These are phyloP conservation scores for Megaleporinus macrocephalus DNA, from an alignment of 2,113 vertebrate genomes.

Conservation along the genomic window DNA sequence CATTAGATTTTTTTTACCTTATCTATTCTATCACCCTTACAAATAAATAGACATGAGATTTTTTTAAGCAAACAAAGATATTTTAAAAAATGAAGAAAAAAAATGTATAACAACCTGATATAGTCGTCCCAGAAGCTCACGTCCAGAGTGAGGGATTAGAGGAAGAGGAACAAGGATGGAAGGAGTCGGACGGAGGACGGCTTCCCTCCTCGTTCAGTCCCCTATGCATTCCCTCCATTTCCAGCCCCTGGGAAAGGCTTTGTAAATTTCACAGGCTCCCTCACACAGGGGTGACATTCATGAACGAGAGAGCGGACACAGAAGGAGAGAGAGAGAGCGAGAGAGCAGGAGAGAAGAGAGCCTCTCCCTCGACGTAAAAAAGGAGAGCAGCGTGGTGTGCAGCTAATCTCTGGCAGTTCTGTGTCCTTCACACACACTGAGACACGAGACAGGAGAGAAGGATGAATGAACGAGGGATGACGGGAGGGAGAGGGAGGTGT, in stretches of 20 bases:
- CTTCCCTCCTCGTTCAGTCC: conserved; percentile 60
- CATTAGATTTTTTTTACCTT: conserved; percentile 9
- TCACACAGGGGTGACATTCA: conserved; percentile 80
- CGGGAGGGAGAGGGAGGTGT: conserved; percentile 14
- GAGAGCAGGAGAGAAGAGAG: conserved; percentile 38
- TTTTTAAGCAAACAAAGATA: neutral
- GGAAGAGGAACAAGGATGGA: conserved; percentile 27
- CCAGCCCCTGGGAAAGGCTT: conserved; percentile 63
- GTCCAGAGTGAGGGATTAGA: conserved; percentile 53
- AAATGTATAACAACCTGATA: conserved; percentile 47
- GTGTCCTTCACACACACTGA: conserved; percentile 76
- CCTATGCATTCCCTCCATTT: conserved; percentile 66
- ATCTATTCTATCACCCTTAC: conserved; percentile 53
- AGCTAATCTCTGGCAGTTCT: conserved; percentile 63
- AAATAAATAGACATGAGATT: neutral
- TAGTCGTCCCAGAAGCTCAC: conserved; percentile 66
- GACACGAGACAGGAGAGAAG: conserved; percentile 60
- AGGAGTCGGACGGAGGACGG: conserved; percentile 33
- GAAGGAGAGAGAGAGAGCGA: conserved; percentile 37
- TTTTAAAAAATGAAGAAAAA: conserved; percentile 31
- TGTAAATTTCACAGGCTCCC: conserved; percentile 70
- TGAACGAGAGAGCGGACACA: conserved; percentile 57
- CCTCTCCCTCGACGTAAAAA: conserved; percentile 22
- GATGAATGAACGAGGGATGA: conserved; percentile 59
- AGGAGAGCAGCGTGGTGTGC: conserved; percentile 47